A percentile compares a stretch with the other conserved stretches of the same genome.
phyloP scores from a whole-genome alignment of 1,140 invertebrate genomes.

The Eumaeus atala region DNA sequence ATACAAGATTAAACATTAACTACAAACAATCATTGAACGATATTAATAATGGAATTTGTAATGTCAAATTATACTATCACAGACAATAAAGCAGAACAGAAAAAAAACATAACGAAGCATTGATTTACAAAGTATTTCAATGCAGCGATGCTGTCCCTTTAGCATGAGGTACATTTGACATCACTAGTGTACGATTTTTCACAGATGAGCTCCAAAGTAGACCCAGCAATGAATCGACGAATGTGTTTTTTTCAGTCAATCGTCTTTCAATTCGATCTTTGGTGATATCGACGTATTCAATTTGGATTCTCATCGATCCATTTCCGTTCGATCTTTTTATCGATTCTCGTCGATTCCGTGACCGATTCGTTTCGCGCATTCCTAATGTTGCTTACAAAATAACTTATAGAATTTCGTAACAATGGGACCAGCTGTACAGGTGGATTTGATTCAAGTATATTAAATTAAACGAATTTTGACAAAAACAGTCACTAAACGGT shows the following conservation, averaged over 20 bases:
- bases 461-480: constrained; percentile 15
- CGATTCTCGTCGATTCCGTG: constrained; percentile 43
- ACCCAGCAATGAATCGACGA: constrained; percentile 44
- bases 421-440: constrained; percentile 20
- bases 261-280: constrained; percentile 63
- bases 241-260: constrained; percentile 55
- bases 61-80: no score
- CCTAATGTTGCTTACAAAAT: constrained; percentile 31
- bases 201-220: constrained; percentile 35
- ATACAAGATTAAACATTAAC: no score
- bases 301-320: constrained; percentile 58
- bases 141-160: no score
- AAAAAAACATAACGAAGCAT: no score
- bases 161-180: constrained; percentile 4
- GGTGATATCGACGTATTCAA: constrained; percentile 67
- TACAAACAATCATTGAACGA: no score
- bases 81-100: no score
- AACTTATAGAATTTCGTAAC: constrained; percentile 26
- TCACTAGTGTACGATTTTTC: constrained; percentile 34
- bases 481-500: no score
- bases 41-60: no score
- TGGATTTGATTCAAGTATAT: constrained; percentile 13
- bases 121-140: no score
- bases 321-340: constrained; percentile 55
- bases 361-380: constrained; percentile 60